Evolutionary conservation across 2,113 vertebrate genomes (phyloP), one percentile per base, ranked within the genome.

Genomic region (Sminthopsis crassicaudata): DNA sequence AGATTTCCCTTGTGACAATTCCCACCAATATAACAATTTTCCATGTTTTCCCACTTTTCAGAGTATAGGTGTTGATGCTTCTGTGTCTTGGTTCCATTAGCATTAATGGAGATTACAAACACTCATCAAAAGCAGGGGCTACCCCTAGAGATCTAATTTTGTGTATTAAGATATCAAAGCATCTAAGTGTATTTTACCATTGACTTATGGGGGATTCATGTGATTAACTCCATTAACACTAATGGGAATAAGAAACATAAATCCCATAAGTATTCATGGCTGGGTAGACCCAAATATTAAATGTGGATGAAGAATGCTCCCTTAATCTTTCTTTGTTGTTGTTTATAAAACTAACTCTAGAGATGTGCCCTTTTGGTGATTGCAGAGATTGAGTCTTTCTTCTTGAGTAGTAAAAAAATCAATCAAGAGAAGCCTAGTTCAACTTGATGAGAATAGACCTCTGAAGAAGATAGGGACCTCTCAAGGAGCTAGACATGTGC

Each of bases 171-270:
- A 96, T 96, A 97, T 97, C 95, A 98, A 94, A 97, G 95, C 97
- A 96, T 8, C 0, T 0, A 95, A 96, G 94, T 0, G 0, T 94
- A 96, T 93, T 57, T 91, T 96, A 93, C 91, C 90, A 92, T n/a
- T 0, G 0, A 93, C 2, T 0, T 0, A 0, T 93, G 55, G 94
- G 67, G 94, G 95, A 95, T 97, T 97, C 93, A 91, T 96, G 89
- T 9, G 89, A 97, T 90, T 98, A 97, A 97, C 96, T 97, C 98
- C 97, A 97, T 98, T 98, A 98, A 96, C 92, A 95, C 91, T 4
- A 90, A 97, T 95, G 90, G 96, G 95, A 97, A 96, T 90, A 53
- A 95, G 94, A 94, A 90, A 84, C 90, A 30, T n/a, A 3, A 97
- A 97, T 97, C 96, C 96, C 94, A n/a, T 46, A 95, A 93, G 93